Evolutionary conservation across 35 echinoderm and acorn worm genomes (phyloP), one percentile per base, ranked within the genome.

Genomic region (Apostichopus parvimensis): DNA sequence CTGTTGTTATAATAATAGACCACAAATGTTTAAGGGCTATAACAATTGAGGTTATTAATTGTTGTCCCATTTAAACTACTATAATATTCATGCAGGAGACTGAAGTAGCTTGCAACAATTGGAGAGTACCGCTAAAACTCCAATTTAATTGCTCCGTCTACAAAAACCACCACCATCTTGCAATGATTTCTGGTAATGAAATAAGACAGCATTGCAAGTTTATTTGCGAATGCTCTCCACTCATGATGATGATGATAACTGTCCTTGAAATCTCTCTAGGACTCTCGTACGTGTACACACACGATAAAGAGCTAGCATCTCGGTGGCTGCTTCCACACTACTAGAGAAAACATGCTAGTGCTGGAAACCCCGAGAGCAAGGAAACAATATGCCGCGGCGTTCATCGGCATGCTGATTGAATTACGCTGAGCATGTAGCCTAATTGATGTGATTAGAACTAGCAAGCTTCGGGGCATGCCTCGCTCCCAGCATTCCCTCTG

Each of bases 401-500:
- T 86, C 68, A 87, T 59, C 88, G 89, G 79, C 34, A 61, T 54
- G 68, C 65, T 94, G 93, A 94, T 94, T 94, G 93, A 94, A 94
- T 94, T 94, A 94, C 64, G 45, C 86, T 77, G 89, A 94, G 93
- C 93, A 94, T 91, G 80, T 90, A 90, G 80, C 89, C 79, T 94
- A 94, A 94, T 94, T 94, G 93, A 94, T 94, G 93, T 94, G 88
- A 91, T 91, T 94, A 91, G 73, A 90, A 56, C 87, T 81, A 79
- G 79, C 73, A 54, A 83, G 93, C 87, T 91, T 66, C 79, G 60
- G 64, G 77, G 82, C 82, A 90, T 82, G 62, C 79, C 62, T 57
- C 54, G 52, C 88, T 83, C 57, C 77, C 71, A 82, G 79, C 92
- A n/a, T 76, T 93, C 76, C 89, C 93, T 80, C 93, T 79, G 55